These are phyloP conservation scores for Rynchops niger DNA, from an alignment of 2,113 vertebrate genomes.

Conservation along the genomic window DNA sequence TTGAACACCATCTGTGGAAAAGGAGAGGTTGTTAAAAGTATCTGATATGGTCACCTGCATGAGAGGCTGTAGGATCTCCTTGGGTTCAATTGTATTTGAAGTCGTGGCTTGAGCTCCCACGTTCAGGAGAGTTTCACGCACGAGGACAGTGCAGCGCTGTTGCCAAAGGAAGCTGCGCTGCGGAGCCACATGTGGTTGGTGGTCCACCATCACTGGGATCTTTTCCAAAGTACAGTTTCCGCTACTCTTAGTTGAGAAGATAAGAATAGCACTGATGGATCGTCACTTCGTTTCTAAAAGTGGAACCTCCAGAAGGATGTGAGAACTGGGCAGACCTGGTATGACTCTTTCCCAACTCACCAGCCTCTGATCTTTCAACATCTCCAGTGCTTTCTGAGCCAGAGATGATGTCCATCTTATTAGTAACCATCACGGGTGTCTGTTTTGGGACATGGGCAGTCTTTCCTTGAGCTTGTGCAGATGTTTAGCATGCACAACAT, in stretches of 20 bases:
- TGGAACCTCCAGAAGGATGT: neutral
- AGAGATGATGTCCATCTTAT: neutral
- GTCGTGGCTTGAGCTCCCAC: neutral
- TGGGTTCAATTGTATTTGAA: neutral
- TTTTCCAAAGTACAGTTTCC: neutral
- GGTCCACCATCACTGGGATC: neutral
- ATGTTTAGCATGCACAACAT: rapidly evolving
- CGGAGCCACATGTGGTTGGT: neutral
- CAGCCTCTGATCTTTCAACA: neutral
- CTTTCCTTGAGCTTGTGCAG: neutral
- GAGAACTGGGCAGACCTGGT: neutral
- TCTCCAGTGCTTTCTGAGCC: neutral
- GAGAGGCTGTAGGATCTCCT: neutral
- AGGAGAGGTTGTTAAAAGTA: neutral
- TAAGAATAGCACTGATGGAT: neutral
- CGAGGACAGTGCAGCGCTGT: rapidly evolving
- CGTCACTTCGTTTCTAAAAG: neutral
- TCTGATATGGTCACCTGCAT: neutral
- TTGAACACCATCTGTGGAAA: neutral
- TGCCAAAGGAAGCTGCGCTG: neutral
- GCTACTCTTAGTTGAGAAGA: neutral
- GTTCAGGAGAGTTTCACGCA: neutral
- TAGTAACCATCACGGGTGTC: neutral
- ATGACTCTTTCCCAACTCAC: neutral
- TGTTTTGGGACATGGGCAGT: neutral